Evolutionary conservation across 2,797 vertebrate genomes (phyloP), one percentile per base, ranked within the genome.

Genomic region (Remorina albescens): DNA sequence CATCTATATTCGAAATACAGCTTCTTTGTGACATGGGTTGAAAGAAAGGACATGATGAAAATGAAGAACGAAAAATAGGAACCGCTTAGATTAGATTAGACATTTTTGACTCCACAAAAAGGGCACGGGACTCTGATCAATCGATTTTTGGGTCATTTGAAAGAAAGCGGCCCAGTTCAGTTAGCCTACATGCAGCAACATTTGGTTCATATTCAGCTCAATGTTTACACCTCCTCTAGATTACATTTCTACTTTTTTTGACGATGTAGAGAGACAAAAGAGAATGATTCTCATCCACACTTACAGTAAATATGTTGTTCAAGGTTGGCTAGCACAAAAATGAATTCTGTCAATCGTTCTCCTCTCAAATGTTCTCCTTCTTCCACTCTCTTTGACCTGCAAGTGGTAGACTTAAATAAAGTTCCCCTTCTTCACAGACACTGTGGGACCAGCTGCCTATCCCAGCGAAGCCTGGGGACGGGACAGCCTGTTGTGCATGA

Each of bases 401-500:
- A 44, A 64, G 8, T 62, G 44, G 44, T 44, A 41, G 32, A 67
- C 46, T 42, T 71, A 5, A 63, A 39, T 34, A 23, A 62, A 72
- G 54, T 54, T 82, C 42, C n/a, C 67, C 41, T 56, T 63, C 54
- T 53, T 74, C 49, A 21, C 44, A 57, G 74, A 13, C 67, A 39
- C 32, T 57, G 73, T 13, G 19, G 66, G 67, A 81, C 71, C 13
- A 63, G 69, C 69, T 26, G 63, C 25, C 58, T 61, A 26, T 63
- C 44, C 2, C 0, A 53, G 66, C 46, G 47, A 21, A 82, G 78
- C 76, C 57, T 30, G 39, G 49, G 79, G 81, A 76, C 58, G 57
- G 65, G 53, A 49, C 50, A 39, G 25, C 51, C 60, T 65, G 28
- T 53, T 9, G 67, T 49, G 66, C 67, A 76, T n/a, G 36, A 83